These are phyloP conservation scores for Drosophila murphyi DNA, from an alignment of 1,140 invertebrate genomes.

Conservation along the genomic window DNA sequence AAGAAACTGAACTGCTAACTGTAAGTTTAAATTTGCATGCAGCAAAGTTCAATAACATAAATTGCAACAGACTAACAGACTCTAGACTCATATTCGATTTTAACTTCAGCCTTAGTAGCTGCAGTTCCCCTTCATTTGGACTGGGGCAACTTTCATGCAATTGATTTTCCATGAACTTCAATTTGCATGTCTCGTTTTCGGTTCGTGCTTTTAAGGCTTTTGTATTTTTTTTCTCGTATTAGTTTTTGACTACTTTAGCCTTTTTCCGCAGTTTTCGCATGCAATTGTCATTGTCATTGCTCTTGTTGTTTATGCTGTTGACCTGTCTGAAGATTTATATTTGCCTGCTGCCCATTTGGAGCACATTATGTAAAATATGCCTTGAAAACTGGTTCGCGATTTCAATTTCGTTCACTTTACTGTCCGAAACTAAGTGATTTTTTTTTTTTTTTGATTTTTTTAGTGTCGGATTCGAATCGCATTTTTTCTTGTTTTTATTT, in stretches of 20 bases:
- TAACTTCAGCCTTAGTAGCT: conserved; percentile 12
- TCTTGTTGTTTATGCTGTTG: conserved; percentile 54
- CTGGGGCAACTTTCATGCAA: conserved; percentile 69
- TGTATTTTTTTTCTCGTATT: conserved; percentile 11
- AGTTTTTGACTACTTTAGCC: conserved; percentile 51
- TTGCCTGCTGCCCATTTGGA: conserved; percentile 71
- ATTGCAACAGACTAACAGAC: conserved; percentile 38
- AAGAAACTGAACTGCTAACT: conserved; percentile 20
- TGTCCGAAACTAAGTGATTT: conserved; percentile 32
- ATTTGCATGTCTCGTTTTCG: conserved; percentile 52
- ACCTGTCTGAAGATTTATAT: conserved; percentile 69
- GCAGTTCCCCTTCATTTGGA: conserved; percentile 57
- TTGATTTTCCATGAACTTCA: conserved; percentile 78
- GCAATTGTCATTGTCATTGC: conserved; percentile 81
- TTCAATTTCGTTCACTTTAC: conserved; percentile 52
- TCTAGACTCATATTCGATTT: conserved; percentile 38
- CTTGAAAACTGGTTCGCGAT: conserved; percentile 69
- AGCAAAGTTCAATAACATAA: conserved; percentile 70
- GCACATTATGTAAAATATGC: conserved; percentile 78
- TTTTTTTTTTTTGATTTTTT: conserved; percentile 22
- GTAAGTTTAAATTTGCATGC: conserved; percentile 69
- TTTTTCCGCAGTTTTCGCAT: conserved; percentile 77
- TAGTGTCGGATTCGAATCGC: conserved; percentile 44
- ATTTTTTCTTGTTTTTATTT: conserved; percentile 30
- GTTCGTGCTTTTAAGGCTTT: neutral